These are phyloP conservation scores for Apogon talboti DNA, from an alignment of 2,797 vertebrate species.

Conservation along the genomic window DNA sequence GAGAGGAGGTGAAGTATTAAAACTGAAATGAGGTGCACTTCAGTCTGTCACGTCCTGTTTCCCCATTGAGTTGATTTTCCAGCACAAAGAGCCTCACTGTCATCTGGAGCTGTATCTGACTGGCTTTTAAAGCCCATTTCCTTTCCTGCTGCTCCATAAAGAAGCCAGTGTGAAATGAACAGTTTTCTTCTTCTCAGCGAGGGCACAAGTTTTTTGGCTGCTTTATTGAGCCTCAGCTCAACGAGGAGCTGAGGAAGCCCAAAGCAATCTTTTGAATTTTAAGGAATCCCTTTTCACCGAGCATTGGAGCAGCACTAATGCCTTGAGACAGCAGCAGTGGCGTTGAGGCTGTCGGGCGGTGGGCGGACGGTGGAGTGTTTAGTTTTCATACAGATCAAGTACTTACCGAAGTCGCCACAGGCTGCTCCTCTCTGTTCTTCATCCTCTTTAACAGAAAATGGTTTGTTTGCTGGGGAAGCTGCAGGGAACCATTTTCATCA, in stretches of 20 bases:
- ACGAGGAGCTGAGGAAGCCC: constrained; percentile 50
- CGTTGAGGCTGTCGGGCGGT: constrained; percentile 44
- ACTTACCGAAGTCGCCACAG: constrained; percentile 50
- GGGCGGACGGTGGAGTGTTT: constrained; percentile 54
- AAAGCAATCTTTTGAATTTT: constrained; percentile 67
- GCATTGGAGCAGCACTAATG: constrained; percentile 61
- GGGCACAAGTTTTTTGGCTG: constrained; percentile 40
- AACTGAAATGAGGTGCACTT: constrained; percentile 16
- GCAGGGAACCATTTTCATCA: constrained; percentile 44
- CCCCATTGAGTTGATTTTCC: constrained; percentile 28
- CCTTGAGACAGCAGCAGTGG: constrained; percentile 51
- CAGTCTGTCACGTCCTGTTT: constrained; percentile 5
- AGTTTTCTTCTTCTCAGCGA: constrained; percentile 44
- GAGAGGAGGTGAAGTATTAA: constrained; percentile 7
- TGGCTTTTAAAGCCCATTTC: constrained; percentile 54
- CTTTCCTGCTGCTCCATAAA: constrained; percentile 51
- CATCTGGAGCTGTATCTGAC: constrained; percentile 19
- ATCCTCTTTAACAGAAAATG: constrained; percentile 40
- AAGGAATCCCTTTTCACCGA: constrained; percentile 62
- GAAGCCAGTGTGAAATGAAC: constrained; percentile 57
- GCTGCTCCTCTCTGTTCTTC: constrained; percentile 42
- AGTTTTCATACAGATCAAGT: constrained; percentile 64
- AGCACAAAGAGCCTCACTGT: constrained; percentile 45
- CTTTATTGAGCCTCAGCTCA: constrained; percentile 42
- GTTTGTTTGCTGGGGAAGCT: constrained; percentile 48